phyloP scores from a whole-genome alignment of 1,140 invertebrate species.

The Metaphire vulgaris region DNA sequence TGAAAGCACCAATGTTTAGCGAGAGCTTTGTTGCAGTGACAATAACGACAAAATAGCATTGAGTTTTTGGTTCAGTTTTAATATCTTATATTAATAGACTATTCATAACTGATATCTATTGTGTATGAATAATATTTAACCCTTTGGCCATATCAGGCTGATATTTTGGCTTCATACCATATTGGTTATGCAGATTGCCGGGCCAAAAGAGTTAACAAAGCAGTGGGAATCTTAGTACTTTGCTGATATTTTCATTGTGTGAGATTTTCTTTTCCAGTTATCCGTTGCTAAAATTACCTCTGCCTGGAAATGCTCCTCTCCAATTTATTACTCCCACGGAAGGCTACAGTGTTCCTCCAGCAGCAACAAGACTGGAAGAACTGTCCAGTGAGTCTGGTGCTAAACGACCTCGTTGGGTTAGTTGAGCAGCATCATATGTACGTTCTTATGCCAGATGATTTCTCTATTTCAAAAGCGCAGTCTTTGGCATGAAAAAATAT shows the following conservation, averaged over 20 bases:
- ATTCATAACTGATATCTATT: not conserved
- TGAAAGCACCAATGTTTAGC: too few relatives aligned
- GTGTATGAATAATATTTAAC: not conserved
- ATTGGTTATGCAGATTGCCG: not conserved
- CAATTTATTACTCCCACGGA: conserved; percentile 55
- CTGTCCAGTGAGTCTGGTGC: conserved; percentile 11
- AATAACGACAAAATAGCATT: too few relatives aligned
- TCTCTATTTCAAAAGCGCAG: too few relatives aligned
- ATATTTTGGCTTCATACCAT: not conserved
- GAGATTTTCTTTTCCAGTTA: conserved; percentile 56
- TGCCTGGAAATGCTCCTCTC: conserved; percentile 72
- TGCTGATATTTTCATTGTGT: not conserved
- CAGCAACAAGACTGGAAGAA: conserved; percentile 10
- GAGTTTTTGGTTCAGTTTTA: too few relatives aligned
- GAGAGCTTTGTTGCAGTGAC: too few relatives aligned
- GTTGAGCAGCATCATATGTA: too few relatives aligned
- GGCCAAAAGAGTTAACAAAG: not conserved
- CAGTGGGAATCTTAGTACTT: not conserved
- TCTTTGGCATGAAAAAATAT: too few relatives aligned
- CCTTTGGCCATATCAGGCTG: not conserved
- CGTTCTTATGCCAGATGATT: too few relatives aligned
- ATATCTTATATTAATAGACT: not conserved
- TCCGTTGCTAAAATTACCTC: conserved; percentile 69
- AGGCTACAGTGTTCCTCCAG: conserved; percentile 42
- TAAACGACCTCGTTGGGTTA: not conserved